Conservation (phyloP, 2,888 invertebrate genomes). For the Listrodromus nycthemerus region DNA sequence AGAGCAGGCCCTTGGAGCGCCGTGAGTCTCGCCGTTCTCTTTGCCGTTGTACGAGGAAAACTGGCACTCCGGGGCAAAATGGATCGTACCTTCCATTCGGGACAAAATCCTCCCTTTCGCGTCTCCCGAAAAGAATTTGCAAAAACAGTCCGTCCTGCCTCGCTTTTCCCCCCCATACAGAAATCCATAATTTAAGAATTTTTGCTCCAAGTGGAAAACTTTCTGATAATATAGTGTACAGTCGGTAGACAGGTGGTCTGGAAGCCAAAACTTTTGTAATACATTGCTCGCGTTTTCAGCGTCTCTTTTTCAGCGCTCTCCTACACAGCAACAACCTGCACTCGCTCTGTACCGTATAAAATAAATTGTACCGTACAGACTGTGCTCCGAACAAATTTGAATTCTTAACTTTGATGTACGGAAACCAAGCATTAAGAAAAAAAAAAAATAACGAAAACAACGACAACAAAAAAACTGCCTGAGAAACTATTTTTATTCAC, state of each 20-base stretch:
- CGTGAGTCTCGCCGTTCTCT: constrained; percentile 54
- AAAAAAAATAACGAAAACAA: neutral
- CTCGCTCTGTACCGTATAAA: neutral
- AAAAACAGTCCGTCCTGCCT: neutral
- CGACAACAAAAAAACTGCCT: too few species aligned
- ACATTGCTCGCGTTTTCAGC: constrained; percentile 80
- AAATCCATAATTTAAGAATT: constrained; percentile 83
- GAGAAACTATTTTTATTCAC: too few species aligned
- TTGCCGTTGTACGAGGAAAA: neutral
- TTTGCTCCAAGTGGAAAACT: constrained; percentile 80
- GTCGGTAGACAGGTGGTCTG: constrained; percentile 42
- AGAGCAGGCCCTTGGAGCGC: constrained; percentile 17
- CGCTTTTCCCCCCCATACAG: constrained; percentile 60
- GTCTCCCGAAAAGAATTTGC: neutral
- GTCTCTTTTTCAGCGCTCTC: constrained; percentile 72
- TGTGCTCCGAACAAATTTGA: neutral
- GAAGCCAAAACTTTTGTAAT: constrained; percentile 81
- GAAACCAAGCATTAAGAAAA: neutral
- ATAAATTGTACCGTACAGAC: neutral
- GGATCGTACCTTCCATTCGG: neutral
- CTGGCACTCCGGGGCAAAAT: neutral
- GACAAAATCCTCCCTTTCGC: neutral
- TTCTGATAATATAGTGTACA: constrained; percentile 80
- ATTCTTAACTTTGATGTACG: neutral
- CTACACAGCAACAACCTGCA: constrained; percentile 62